These are phyloP conservation scores for Eulemur mongoz DNA, from an alignment of 2,797 vertebrate genomes.

Conservation along the genomic window DNA sequence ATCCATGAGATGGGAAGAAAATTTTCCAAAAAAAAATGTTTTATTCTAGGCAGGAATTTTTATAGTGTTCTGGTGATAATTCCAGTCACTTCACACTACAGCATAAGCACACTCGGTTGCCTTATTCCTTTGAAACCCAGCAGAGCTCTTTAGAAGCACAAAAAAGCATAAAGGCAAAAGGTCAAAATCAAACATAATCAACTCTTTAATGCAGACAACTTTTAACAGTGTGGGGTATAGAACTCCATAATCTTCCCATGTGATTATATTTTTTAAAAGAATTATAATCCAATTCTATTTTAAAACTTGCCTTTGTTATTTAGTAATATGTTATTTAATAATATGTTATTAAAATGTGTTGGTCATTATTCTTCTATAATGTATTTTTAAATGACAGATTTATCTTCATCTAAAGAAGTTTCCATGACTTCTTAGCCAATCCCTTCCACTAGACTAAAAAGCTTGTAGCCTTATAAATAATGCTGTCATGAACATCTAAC, in stretches of 20 bases:
- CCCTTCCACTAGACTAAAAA: background rate
- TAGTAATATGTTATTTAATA: background rate
- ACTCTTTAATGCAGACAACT: background rate
- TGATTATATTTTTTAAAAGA: background rate
- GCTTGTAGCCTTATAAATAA: background rate
- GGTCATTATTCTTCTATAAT: background rate
- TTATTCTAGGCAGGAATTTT: background rate
- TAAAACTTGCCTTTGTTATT: background rate
- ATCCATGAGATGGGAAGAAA: background rate
- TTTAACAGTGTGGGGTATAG: background rate
- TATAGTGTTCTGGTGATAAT: background rate
- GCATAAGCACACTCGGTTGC: background rate
- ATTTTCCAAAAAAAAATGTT: background rate
- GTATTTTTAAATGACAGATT: background rate
- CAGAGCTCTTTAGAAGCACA: background rate
- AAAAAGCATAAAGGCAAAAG: background rate
- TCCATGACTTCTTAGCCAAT: background rate
- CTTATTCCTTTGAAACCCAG: background rate
- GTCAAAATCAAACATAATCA: background rate
- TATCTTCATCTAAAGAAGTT: background rate
- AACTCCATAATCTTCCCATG: background rate
- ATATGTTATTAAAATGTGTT: background rate
- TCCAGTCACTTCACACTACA: background rate
- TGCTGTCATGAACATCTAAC: background rate
- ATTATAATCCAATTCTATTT: background rate